Conservation (phyloP, 2,113 vertebrate genomes). For the Pteronura brasiliensis region DNA sequence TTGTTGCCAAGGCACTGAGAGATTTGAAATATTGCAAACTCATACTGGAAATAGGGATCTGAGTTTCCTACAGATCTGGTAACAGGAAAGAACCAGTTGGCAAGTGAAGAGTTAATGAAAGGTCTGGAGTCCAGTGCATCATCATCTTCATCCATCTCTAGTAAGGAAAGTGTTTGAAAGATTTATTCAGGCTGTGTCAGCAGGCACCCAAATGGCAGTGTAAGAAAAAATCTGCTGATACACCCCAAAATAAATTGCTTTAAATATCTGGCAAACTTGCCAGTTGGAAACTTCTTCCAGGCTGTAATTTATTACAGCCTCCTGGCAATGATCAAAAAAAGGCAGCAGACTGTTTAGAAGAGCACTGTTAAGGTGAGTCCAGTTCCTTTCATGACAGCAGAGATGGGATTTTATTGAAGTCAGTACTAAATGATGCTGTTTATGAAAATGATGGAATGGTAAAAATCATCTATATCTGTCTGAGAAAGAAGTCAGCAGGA, state of each 20-base stretch:
- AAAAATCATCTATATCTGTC: constrained; percentile 48
- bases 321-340: constrained; percentile 39
- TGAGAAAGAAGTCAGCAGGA: constrained; percentile 49
- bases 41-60: not conserved
- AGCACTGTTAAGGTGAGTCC: constrained; percentile 53
- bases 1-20: constrained; percentile 4
- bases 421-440: constrained; percentile 33
- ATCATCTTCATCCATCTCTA: constrained; percentile 60
- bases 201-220: constrained; percentile 72
- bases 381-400: constrained; percentile 46
- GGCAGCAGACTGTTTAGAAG: constrained; percentile 16
- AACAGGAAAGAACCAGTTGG: not conserved
- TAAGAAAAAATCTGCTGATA: constrained; percentile 74
- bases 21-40: constrained; percentile 10
- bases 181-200: constrained; percentile 75
- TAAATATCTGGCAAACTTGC: constrained; percentile 75
- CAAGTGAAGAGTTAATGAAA: constrained; percentile 60
- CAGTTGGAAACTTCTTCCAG: constrained; percentile 70
- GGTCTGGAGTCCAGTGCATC: constrained; percentile 15
- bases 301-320: constrained; percentile 69
- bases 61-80: not conserved
- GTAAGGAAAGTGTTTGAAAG: constrained; percentile 68
- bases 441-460: constrained; percentile 49
- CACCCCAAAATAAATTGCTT: constrained; percentile 72
- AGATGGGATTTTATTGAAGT: constrained; percentile 48